phyloP scores from a whole-genome alignment of 2,113 vertebrate species.

The Fregetta grallaria region DNA sequence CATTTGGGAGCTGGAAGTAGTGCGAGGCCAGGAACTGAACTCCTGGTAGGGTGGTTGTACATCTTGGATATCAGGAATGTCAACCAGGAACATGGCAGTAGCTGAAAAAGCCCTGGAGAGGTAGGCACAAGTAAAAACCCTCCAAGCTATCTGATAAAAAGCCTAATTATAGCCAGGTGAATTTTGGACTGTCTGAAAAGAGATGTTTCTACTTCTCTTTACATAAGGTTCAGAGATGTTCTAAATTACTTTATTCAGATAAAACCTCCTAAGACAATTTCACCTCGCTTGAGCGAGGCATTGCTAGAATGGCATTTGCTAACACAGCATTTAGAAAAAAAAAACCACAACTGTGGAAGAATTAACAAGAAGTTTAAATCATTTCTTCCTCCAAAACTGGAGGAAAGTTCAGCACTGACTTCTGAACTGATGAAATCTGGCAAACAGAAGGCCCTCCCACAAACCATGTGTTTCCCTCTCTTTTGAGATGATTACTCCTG shows the following conservation, averaged over 20 bases:
- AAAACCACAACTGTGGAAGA: not conserved
- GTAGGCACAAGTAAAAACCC: not conserved
- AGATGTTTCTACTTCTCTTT: not conserved
- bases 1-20: not conserved
- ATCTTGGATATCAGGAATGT: not conserved
- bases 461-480: conserved; percentile 2
- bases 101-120: not conserved
- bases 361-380: not conserved
- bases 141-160: not conserved
- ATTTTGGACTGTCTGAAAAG: not conserved
- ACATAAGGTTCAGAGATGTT: not conserved
- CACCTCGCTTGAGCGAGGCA: not conserved
- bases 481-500: conserved; percentile 19
- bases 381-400: not conserved
- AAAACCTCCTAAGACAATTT: not conserved
- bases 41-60: not conserved
- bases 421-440: conserved; percentile 29
- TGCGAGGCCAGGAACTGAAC: not conserved
- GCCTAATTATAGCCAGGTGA: not conserved
- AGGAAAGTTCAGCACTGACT: conserved; percentile 10
- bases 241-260: not conserved
- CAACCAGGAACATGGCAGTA: not conserved
- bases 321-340: not conserved
- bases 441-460: conserved; percentile 20
- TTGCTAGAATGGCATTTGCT: not conserved